Conservation (phyloP, 2,113 vertebrate species). For the Tachysurus fulvidraco region DNA sequence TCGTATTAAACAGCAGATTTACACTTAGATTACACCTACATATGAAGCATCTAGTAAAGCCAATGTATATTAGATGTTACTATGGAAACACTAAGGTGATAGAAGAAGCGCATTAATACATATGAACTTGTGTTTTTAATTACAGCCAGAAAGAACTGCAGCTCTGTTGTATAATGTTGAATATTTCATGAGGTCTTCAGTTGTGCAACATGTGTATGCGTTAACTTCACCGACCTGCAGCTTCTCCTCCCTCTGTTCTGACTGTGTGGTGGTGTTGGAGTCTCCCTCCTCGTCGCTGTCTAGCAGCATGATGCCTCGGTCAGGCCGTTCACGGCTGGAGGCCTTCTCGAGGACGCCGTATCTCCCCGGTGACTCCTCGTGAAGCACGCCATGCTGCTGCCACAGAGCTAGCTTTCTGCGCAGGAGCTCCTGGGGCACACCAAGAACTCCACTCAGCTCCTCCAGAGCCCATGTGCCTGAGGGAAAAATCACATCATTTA, state of each 20-base stretch:
- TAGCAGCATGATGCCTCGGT: conserved; percentile 84
- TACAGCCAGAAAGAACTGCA: not conserved
- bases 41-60: not conserved
- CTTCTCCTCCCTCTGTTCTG: conserved; percentile 97
- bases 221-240: conserved; percentile 79
- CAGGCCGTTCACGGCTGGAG: conserved; percentile 81
- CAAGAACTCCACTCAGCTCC: conserved; percentile 85
- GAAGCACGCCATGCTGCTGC: conserved; percentile 94
- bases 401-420: conserved; percentile 90
- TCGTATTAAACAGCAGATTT: too few relatives aligned
- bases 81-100: too few relatives aligned
- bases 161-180: not conserved
- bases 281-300: conserved; percentile 95
- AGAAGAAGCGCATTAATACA: too few relatives aligned
- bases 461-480: conserved; percentile 86
- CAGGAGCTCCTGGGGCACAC: conserved; percentile 82
- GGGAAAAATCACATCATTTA: not conserved
- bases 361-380: conserved; percentile 82
- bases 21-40: too few relatives aligned
- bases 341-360: conserved; percentile 89
- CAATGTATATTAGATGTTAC: not conserved
- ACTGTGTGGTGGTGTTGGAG: conserved; percentile 95
- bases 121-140: too few relatives aligned
- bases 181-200: not conserved
- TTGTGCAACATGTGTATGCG: not conserved